Evolutionary conservation across 1,140 invertebrate species (phyloP).

Genomic region (Tetragnatha versicolor): DNA sequence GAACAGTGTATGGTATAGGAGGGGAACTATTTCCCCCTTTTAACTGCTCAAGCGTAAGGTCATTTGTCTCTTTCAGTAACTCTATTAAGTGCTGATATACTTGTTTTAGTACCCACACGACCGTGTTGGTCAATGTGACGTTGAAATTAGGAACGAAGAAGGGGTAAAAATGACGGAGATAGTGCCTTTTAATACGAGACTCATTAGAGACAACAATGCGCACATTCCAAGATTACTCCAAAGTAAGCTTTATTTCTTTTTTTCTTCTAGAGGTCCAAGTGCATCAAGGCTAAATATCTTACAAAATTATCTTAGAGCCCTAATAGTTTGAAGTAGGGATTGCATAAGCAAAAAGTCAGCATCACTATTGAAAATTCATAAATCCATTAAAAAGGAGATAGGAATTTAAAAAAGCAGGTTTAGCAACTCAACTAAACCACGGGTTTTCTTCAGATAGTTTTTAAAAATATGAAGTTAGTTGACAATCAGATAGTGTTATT

Average conservation of each 20-base stretch:
- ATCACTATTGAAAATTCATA: too few species aligned
- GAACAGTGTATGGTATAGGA: not conserved
- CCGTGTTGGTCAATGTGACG: slow-evolving; percentile 3
- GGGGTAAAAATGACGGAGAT: not conserved
- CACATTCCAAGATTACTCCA: slow-evolving; percentile 5
- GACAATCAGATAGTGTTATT: too few species aligned
- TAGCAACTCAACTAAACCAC: too few species aligned
- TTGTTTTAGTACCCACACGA: slow-evolving; percentile 15
- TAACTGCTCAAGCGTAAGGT: not conserved
- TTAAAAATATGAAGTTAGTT: too few species aligned
- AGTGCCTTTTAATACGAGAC: slow-evolving; percentile 15
- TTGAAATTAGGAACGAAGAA: not conserved
- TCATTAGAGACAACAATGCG: not conserved
- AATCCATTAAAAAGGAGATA: too few species aligned
- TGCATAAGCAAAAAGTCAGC: too few species aligned
- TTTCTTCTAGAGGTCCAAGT: too few species aligned
- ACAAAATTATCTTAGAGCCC: too few species aligned
- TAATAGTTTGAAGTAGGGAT: too few species aligned
- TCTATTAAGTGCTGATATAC: not conserved
- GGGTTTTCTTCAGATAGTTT: too few species aligned
- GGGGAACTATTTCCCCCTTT: not conserved
- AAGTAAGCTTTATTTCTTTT: not conserved
- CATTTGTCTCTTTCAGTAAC: not conserved
- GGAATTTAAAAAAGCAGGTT: too few species aligned
- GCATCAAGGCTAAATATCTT: too few species aligned